Evolutionary conservation across 2,797 vertebrate genomes (phyloP).

Genomic region (Apodemus agrarius): DNA sequence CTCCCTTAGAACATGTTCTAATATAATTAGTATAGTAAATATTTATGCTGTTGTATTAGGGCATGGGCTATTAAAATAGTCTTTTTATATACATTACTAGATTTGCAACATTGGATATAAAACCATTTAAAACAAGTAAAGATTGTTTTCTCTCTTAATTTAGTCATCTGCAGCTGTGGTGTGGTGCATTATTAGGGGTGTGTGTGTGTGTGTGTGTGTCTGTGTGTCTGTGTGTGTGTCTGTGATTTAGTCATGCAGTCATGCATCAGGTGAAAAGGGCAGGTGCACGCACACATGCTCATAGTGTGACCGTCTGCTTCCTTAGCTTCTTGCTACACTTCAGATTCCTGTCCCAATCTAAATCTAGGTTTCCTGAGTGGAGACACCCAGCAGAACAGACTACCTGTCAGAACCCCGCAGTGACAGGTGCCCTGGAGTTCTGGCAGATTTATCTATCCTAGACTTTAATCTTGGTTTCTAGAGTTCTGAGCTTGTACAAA

Average conservation of each 20-base stretch:
- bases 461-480: conserved; percentile 33
- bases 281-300: rapidly evolving
- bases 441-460: not conserved
- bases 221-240: not conserved
- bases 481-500: conserved; percentile 30
- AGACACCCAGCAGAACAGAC: not conserved
- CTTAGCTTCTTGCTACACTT: not conserved
- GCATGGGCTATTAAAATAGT: conserved; percentile 14
- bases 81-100: conserved; percentile 38
- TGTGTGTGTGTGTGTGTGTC: not conserved
- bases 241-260: not conserved
- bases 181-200: not conserved
- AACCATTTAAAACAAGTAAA: conserved; percentile 45
- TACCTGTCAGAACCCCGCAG: not conserved
- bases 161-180: not conserved
- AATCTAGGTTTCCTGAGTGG: not conserved
- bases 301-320: not conserved
- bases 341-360: not conserved
- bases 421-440: not conserved
- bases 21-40: not conserved
- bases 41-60: not conserved
- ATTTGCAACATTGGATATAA: not conserved
- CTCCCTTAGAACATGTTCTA: conserved; percentile 4
- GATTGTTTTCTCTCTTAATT: not conserved
- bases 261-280: not conserved